Evolutionary conservation across 2,888 invertebrate species (phyloP).

Genomic region (Phasia obesa): DNA sequence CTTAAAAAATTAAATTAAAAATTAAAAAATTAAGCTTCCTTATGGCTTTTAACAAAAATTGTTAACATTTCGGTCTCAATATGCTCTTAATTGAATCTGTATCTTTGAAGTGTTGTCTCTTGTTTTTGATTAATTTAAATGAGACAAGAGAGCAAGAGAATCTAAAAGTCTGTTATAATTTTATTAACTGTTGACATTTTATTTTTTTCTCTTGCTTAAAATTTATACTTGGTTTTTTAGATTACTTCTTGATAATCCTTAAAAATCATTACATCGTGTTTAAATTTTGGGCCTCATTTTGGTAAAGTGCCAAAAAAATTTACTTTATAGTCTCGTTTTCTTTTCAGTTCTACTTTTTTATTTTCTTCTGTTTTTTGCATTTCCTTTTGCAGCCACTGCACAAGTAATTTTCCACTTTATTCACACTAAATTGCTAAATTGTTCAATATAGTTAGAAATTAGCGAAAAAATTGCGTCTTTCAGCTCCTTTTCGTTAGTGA

Average conservation of each 20-base stretch:
- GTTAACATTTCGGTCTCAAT: too few relatives aligned
- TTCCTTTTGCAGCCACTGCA: conserved; percentile 17
- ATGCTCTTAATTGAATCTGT: too few relatives aligned
- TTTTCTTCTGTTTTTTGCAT: background rate
- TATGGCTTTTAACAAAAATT: too few relatives aligned
- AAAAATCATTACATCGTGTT: conserved; percentile 13
- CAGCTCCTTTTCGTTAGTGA: too few relatives aligned
- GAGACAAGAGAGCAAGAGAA: too few relatives aligned
- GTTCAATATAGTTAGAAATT: conserved; percentile 13
- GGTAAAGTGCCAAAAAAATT: conserved; percentile 53
- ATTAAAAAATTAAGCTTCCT: too few relatives aligned
- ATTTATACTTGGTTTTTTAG: background rate
- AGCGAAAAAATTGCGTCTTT: too few relatives aligned
- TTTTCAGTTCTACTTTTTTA: background rate
- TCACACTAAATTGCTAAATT: conserved; percentile 18
- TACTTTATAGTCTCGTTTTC: conserved; percentile 28
- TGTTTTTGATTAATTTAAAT: too few relatives aligned
- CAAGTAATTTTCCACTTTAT: conserved; percentile 33
- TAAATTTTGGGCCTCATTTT: conserved; percentile 31
- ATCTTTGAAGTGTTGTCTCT: too few relatives aligned
- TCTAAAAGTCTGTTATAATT: too few relatives aligned
- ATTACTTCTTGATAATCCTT: conserved; percentile 15
- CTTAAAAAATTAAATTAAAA: too few relatives aligned
- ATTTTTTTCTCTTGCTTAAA: background rate
- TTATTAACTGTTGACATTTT: conserved; percentile 10